Base-by-base conservation (phyloP, 1,140 invertebrate species). In the Leptinotarsa defecta region DNA sequence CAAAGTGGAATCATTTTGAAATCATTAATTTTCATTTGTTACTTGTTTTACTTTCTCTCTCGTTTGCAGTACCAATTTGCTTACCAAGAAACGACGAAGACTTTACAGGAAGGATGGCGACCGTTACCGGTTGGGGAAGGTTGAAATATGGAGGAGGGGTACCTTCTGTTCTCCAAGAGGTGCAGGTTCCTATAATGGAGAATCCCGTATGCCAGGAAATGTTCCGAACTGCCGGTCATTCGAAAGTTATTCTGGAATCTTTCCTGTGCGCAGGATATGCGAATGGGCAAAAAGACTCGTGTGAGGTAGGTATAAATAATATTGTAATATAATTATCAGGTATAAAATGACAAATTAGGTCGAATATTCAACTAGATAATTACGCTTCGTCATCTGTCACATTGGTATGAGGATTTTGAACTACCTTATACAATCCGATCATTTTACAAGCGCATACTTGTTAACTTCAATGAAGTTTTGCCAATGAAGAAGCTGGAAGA, bases 261-360 rank as follows among this genome's bases (percentile, higher is more conserved):
- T 98, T 98, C 87, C 88, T 98, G n/a, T 98, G 96, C 82, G 96
- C 96, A 15, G 96, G 96, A 52, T 98, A 97, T 84, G 92, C 94
- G 22, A 94, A 94, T 80, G 96, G 96, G 6, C 93, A 95, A 80
- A 95, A 95, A 84, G 96, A 98, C 83, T 96, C 95, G 3, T 98
- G 96, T 86, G 96, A 98, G 90, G 95, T 97, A 88, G 78, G 73
- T 43, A 11, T 11, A 43, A 43, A 11, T 43, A 11, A 43, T 43
- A 43, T 3, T 43, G 34, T 11, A 43, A 3, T 11, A 11, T 11
- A 3, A 11, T 43, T 43, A 3, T 43, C 3, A 43, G 8, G 2
- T 3, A 43, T 43, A 2, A 43, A 43, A 11, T 43, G 8, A 43
- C 34, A 43, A 43, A 43, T 11, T 3, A 0, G 2, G 8, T 43